Conservation (phyloP, 2,888 invertebrate genomes). For the Charanyca ferruginea region DNA sequence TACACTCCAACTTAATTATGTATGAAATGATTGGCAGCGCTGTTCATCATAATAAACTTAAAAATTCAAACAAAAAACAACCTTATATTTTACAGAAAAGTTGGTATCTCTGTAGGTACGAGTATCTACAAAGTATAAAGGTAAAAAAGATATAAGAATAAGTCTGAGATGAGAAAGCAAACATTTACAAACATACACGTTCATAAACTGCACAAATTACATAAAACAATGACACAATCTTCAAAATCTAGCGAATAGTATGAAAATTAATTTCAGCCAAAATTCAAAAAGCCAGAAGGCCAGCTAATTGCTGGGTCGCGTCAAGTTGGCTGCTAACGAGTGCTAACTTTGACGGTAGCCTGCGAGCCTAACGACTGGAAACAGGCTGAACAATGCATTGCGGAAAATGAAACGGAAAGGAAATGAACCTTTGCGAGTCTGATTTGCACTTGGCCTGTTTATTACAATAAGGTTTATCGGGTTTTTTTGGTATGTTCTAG, state of each 20-base stretch:
- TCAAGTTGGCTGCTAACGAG: conserved; percentile 48
- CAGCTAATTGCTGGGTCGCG: conserved; percentile 31
- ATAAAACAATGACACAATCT: background rate
- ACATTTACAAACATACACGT: background rate
- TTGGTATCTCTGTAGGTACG: no score
- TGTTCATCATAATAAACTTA: no score
- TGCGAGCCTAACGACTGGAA: conserved; percentile 36
- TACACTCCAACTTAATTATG: no score
- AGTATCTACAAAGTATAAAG: no score
- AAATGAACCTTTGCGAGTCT: no score
- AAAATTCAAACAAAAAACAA: no score
- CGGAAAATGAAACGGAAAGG: conserved; percentile 31
- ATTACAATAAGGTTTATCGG: no score
- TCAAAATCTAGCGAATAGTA: conserved; percentile 16
- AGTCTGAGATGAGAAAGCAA: no score
- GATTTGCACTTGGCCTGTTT: no score
- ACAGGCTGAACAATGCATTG: conserved; percentile 36
- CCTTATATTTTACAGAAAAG: no score
- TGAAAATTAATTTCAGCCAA: conserved; percentile 27
- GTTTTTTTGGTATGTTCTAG: background rate
- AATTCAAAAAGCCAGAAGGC: conserved; percentile 19
- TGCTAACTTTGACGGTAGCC: conserved; percentile 45
- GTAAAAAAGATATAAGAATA: no score
- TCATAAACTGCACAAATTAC: background rate
- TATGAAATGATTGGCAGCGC: no score